phyloP scores from a whole-genome alignment of 2,797 vertebrate genomes.

The Urophycis tenuis region DNA sequence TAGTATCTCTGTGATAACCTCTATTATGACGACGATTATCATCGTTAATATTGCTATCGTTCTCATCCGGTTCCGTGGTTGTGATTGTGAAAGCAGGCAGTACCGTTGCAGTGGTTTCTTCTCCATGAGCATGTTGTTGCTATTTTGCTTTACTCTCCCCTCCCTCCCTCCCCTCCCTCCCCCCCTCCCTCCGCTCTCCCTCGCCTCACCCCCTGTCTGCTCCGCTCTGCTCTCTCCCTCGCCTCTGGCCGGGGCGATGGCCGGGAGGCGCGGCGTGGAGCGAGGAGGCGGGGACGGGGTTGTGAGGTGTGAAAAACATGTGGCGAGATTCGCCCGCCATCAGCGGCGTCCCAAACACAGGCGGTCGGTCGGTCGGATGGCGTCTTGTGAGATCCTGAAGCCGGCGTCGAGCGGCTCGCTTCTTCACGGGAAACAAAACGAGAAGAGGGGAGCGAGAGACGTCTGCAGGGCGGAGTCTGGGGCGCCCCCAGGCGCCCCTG shows the following conservation, averaged over 20 bases:
- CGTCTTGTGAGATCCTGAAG: constrained; percentile 56
- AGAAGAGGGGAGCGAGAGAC: background rate
- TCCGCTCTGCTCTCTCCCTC: background rate
- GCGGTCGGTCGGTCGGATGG: background rate
- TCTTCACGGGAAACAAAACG: background rate
- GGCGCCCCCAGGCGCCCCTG: no score
- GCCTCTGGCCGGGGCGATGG: no score
- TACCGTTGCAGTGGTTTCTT: background rate
- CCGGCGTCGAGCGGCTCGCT: constrained; percentile 57
- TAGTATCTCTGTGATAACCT: background rate
- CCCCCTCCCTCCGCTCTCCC: no score
- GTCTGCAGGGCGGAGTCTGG: no score
- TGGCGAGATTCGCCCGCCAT: constrained; percentile 45
- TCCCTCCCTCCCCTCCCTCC: no score
- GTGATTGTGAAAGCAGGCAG: background rate
- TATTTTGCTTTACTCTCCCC: background rate
- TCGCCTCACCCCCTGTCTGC: background rate
- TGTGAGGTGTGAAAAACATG: constrained; percentile 53
- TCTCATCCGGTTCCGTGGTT: background rate
- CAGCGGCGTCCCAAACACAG: constrained; percentile 60
- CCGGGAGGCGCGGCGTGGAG: background rate
- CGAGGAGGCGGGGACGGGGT: constrained; percentile 32
- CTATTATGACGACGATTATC: background rate
- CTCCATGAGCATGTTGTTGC: background rate
- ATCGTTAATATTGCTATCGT: background rate